Percentiles rank a stretch among this genome's conserved stretches.
Evolutionary conservation across 2,797 vertebrate species (phyloP).

Genomic region (Hozukius guyotensis): DNA sequence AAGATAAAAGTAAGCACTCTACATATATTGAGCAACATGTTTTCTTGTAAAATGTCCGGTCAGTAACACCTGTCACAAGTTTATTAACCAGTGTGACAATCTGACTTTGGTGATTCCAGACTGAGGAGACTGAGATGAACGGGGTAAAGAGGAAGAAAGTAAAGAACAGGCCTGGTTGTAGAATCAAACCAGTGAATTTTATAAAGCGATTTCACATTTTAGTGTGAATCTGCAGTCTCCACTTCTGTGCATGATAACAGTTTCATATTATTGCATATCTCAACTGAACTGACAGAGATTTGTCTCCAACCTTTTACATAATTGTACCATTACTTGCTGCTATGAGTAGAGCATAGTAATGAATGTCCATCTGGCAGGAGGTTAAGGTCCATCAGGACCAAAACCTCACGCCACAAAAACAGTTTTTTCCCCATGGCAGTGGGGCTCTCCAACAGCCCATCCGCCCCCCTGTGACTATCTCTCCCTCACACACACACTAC

Average conservation of each 20-base stretch:
- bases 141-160: not conserved
- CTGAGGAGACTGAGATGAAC: not conserved
- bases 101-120: not conserved
- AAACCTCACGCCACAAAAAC: too few species aligned
- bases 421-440: too few species aligned
- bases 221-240: conserved; percentile 1
- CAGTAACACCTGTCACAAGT: too few species aligned
- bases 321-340: conserved; percentile 13
- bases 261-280: conserved; percentile 6
- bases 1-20: too few species aligned
- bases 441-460: too few species aligned
- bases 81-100: too few species aligned
- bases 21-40: too few species aligned
- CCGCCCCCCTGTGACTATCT: too few species aligned
- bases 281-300: not conserved
- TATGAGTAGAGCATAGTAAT: conserved; percentile 10
- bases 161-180: not conserved
- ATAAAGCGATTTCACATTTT: not conserved
- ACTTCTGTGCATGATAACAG: conserved; percentile 5
- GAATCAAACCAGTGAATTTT: conserved; percentile 18
- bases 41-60: too few species aligned
- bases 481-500: too few species aligned
- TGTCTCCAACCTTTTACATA: conserved; percentile 10
- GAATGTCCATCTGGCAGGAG: too few species aligned
- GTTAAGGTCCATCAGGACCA: too few species aligned